These are phyloP conservation scores for Erpobdella octoculata DNA, from an alignment of 2,888 invertebrate species.

Conservation along the genomic window DNA sequence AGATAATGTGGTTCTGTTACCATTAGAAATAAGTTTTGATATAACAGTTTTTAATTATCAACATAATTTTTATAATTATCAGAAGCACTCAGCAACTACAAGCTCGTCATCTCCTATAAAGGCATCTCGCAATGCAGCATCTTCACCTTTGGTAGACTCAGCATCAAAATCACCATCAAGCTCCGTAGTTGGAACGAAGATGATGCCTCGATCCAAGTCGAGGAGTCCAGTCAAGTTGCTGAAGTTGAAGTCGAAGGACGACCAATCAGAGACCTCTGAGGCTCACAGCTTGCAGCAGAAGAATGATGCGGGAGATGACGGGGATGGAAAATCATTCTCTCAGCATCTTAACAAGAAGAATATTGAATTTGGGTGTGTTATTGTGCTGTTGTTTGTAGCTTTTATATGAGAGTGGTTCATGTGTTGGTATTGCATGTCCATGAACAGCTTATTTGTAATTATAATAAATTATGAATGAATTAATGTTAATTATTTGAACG, in stretches of 20 bases:
- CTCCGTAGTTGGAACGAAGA: background rate
- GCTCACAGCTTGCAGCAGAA: background rate
- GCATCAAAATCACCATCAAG: background rate
- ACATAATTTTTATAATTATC: no score
- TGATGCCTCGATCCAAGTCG: constrained; percentile 7
- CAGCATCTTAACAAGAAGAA: constrained; percentile 22
- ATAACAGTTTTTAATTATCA: no score
- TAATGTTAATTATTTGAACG: no score
- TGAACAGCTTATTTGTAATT: no score
- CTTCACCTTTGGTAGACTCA: background rate
- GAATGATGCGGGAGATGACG: background rate
- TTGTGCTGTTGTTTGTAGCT: no score
- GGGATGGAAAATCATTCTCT: background rate
- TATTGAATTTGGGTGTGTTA: constrained; percentile 20
- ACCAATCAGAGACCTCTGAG: background rate
- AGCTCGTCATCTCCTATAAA: no score
- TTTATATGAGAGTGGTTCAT: no score
- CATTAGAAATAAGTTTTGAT: no score
- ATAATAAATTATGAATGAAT: no score
- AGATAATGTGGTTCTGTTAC: no score
- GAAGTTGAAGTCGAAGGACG: constrained; percentile 9
- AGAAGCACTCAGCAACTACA: no score
- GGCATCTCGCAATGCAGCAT: background rate
- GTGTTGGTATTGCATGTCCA: no score
- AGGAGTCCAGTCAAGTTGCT: constrained; percentile 21